Conservation (phyloP, 1,140 invertebrate species). For the Metaphire vulgaris region DNA sequence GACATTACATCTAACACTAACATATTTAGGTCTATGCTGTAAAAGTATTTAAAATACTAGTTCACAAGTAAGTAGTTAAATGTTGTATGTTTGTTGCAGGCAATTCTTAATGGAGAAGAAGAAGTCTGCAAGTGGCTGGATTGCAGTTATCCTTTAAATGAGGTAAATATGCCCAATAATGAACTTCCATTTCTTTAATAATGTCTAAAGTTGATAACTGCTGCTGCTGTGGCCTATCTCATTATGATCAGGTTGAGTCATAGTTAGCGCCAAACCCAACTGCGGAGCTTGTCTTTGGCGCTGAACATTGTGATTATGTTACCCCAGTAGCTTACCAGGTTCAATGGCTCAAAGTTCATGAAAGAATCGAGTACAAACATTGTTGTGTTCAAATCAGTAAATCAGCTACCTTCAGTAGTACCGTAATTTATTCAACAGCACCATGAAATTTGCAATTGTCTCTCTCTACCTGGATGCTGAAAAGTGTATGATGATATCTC, state of each 20-base stretch:
- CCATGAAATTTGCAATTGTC: no score
- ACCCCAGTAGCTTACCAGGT: no score
- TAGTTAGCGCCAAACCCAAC: not conserved
- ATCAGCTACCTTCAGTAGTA: no score
- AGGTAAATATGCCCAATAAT: not conserved
- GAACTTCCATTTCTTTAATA: not conserved
- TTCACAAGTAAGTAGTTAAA: not conserved
- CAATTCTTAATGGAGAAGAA: not conserved
- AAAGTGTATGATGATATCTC: no score
- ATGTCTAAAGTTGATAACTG: no score
- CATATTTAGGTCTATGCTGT: not conserved
- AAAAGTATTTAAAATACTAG: not conserved
- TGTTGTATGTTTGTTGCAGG: not conserved
- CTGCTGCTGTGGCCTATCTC: no score
- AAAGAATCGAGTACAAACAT: no score
- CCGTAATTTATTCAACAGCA: no score
- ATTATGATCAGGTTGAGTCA: not conserved
- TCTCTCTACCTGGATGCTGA: no score
- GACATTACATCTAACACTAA: not conserved
- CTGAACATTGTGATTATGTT: not conserved
- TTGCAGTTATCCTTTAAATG: not conserved
- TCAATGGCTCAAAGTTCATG: no score
- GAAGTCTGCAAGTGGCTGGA: not conserved
- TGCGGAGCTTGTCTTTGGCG: not conserved
- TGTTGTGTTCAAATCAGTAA: no score